Conservation (phyloP, 2,888 invertebrate species). For the Machimus atricapillus region DNA sequence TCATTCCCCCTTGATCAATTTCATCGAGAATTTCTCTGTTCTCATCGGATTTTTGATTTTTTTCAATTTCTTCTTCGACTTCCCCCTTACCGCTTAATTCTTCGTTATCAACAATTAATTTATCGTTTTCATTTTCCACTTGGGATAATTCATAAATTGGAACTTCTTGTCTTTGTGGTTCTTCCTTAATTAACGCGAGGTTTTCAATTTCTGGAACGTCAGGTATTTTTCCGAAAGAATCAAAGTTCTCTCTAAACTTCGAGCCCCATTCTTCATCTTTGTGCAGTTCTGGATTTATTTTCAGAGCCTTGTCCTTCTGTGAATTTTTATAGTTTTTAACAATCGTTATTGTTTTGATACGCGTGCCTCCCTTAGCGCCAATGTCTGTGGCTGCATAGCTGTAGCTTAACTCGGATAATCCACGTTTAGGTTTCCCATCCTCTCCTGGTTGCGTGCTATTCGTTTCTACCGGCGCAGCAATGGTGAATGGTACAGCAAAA, state of each 20-base stretch:
- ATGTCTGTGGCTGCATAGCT: constrained; percentile 62
- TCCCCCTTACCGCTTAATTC: background rate
- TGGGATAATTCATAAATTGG: constrained; percentile 30
- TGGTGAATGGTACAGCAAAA: background rate
- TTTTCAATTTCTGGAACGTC: constrained; percentile 60
- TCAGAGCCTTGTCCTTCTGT: constrained; percentile 51
- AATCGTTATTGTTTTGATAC: constrained; percentile 61
- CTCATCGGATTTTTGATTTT: constrained; percentile 43
- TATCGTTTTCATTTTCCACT: background rate
- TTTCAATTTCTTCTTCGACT: constrained; percentile 19
- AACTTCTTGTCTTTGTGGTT: background rate
- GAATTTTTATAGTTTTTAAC: constrained; percentile 54
- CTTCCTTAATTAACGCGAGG: constrained; percentile 49
- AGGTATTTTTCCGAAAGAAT: constrained; percentile 57
- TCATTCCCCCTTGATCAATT: constrained; percentile 47
- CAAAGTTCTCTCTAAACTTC: constrained; percentile 59
- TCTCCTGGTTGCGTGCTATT: background rate
- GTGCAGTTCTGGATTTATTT: constrained; percentile 57
- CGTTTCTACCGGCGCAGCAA: background rate
- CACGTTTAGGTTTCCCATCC: constrained; percentile 51
- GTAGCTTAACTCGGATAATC: constrained; percentile 56
- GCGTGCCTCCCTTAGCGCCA: constrained; percentile 59
- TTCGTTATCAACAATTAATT: background rate
- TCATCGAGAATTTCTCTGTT: constrained; percentile 46
- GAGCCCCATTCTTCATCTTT: constrained; percentile 58